Conservation (phyloP, 2,888 invertebrate species). For the Andrena praecox region DNA sequence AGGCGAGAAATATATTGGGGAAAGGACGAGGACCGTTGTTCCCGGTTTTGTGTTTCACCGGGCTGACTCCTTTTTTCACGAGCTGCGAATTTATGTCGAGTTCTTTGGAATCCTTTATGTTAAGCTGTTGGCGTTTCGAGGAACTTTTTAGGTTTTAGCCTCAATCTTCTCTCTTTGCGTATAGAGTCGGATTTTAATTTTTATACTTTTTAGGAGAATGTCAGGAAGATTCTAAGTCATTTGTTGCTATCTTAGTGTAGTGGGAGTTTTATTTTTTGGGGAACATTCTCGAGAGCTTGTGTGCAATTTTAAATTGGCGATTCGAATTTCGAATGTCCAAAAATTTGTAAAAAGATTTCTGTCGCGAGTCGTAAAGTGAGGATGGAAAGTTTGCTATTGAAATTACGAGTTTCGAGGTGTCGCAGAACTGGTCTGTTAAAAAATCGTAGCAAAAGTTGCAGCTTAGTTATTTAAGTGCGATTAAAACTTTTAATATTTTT, state of each 20-base stretch:
- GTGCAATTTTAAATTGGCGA: slow-evolving; percentile 18
- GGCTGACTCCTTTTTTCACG: slow-evolving; percentile 31
- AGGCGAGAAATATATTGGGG: slow-evolving; percentile 30
- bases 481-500: no score
- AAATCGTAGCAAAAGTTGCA: neutral
- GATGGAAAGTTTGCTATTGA: no score
- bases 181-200: no score
- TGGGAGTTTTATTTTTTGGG: neutral
- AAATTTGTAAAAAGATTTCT: neutral
- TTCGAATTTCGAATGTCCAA: no score
- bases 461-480: no score
- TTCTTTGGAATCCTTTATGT: slow-evolving; percentile 12
- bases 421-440: no score
- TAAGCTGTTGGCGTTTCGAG: neutral
- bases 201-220: no score
- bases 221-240: slow-evolving; percentile 2
- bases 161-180: no score
- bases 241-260: neutral
- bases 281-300: neutral
- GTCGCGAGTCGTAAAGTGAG: no score
- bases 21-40: slow-evolving; percentile 31
- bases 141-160: neutral
- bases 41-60: slow-evolving; percentile 45
- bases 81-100: slow-evolving; percentile 2
- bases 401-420: no score